Conservation (phyloP, 1,140 invertebrate species). For the Meloidogyne hapla region DNA sequence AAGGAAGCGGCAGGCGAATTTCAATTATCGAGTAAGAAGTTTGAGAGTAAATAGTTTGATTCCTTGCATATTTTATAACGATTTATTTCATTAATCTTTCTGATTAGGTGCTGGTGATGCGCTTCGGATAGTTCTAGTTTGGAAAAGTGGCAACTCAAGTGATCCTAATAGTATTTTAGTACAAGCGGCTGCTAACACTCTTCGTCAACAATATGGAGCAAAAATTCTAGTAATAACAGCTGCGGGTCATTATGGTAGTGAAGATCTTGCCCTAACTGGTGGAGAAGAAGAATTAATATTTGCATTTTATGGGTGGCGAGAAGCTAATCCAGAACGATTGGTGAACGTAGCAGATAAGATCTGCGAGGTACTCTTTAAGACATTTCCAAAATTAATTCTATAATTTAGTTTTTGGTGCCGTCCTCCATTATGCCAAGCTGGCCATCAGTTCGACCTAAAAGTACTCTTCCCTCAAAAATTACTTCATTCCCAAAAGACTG, state of each 20-base stretch:
- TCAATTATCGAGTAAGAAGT: conserved; percentile 44
- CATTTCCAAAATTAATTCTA: neutral
- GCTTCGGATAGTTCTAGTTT: conserved; percentile 54
- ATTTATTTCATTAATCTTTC: neutral
- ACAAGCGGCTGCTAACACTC: conserved; percentile 33
- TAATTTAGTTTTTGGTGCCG: conserved; percentile 21
- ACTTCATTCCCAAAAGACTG: conserved; percentile 22
- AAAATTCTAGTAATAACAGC: conserved; percentile 58
- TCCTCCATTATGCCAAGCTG: conserved; percentile 44
- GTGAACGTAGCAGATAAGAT: conserved; percentile 57
- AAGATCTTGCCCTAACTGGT: conserved; percentile 43
- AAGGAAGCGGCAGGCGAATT: conserved; percentile 57
- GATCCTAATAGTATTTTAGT: conserved; percentile 4
- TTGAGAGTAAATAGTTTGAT: neutral
- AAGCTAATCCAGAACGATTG: conserved; percentile 48
- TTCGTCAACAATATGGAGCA: conserved; percentile 50
- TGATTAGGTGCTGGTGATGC: conserved; percentile 22
- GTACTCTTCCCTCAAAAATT: conserved; percentile 25
- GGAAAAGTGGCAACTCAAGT: conserved; percentile 56
- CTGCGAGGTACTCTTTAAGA: conserved; percentile 46
- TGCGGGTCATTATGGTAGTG: conserved; percentile 37
- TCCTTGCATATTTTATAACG: neutral
- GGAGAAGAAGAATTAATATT: conserved; percentile 42
- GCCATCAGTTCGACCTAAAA: conserved; percentile 22
- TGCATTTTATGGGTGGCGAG: conserved; percentile 52